Evolutionary conservation across 2,888 invertebrate species (phyloP), one percentile per base, ranked within the genome.

Genomic region (Ligdia adustata): DNA sequence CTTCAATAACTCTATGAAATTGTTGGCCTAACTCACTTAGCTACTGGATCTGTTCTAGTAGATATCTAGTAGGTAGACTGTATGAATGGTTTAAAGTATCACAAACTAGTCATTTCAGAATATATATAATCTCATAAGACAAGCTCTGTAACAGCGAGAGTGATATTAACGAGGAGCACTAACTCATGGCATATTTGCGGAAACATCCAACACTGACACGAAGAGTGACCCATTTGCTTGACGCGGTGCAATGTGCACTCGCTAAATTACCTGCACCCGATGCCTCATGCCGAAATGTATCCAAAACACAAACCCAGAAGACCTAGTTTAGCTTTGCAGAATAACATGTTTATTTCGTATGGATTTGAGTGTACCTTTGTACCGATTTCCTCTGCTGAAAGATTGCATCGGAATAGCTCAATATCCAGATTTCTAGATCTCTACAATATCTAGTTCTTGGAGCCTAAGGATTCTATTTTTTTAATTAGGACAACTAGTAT

Each of bases 221-320:
- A 38, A 53, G 52, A 41, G 54, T 64, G 72, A 63, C 66, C 73
- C 59, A 72, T 68, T 71, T 77, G 62, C 50, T 57, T 43, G 33
- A 57, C 52, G 41, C 15, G 44, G 53, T 64, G 62, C 64, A 52
- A 39, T 18, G 42, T 40, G 54, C 55, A 55, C 28, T 22, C 31
- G 52, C 52, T 57, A 24, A 35, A 53, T 43, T 54, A 57, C 55
- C 57, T 57, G 33, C 34, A 14, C n/a, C n/a, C n/a, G n/a, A n/a
- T n/a, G n/a, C n/a, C n/a, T n/a, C n/a, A n/a, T n/a, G n/a, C n/a
- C n/a, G n/a, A n/a, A n/a, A n/a, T n/a, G n/a, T n/a, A n/a, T n/a
- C n/a, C n/a, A n/a, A n/a, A n/a, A n/a, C n/a, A n/a, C n/a, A n/a
- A n/a, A n/a, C n/a, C n/a, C 6, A 24, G 4, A 42, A 42, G 48